Base-by-base conservation (phyloP, 2,888 invertebrate species). In the Phoronis australis region DNA sequence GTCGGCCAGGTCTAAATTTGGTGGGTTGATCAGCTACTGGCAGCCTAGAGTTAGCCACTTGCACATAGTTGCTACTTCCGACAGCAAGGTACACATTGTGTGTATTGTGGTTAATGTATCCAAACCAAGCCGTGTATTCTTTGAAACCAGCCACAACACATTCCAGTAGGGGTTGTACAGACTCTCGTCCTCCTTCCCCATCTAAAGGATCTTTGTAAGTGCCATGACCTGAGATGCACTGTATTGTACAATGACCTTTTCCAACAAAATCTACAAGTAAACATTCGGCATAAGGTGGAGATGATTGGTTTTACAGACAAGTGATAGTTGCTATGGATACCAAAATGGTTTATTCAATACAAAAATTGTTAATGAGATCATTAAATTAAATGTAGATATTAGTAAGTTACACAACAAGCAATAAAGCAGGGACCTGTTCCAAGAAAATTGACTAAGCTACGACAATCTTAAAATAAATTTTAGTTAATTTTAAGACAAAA, bases 251-350 rank as follows among this genome's bases (percentile, higher is more conserved):
- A 24, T 56, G 50, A 21, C 61, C 57, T 9, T 60, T 61, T 1
- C 67, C 65, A 23, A 64, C 63, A 49, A 48, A 64, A 43, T 63
- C 67, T 67, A 50, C 1, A 37, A 46, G n/a, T n/a, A n/a, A n/a
- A n/a, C n/a, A n/a, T n/a, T n/a, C n/a, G n/a, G n/a, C n/a, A n/a
- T n/a, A n/a, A n/a, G n/a, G n/a, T n/a, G n/a, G n/a, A n/a, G n/a
- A n/a, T n/a, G n/a, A n/a, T n/a, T n/a, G n/a, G n/a, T n/a, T n/a
- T n/a, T n/a, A n/a, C n/a, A n/a, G n/a, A n/a, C n/a, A n/a, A n/a
- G n/a, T n/a, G n/a, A n/a, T n/a, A n/a, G n/a, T n/a, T n/a, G n/a
- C n/a, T n/a, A n/a, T n/a, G n/a, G n/a, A n/a, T n/a, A n/a, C n/a
- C n/a, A n/a, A n/a, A n/a, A n/a, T n/a, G n/a, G n/a, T n/a, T n/a